A percentile compares a stretch with the other conserved stretches of the same genome.
phyloP scores from a whole-genome alignment of 2,888 invertebrate species.

The Eustalomyia histrio region DNA sequence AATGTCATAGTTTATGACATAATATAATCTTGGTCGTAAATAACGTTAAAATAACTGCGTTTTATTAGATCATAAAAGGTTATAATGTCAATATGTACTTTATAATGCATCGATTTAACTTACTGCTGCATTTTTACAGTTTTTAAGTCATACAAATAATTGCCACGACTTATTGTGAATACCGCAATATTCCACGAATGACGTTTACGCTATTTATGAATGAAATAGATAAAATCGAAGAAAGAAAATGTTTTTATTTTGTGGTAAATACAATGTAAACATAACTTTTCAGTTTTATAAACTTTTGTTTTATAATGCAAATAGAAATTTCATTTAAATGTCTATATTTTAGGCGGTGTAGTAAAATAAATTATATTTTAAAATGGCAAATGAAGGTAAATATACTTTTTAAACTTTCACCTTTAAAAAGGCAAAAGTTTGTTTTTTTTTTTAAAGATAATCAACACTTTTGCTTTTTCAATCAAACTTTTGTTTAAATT shows the following conservation, averaged over 20 bases:
- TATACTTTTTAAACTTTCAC: conserved; percentile 38
- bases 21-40: too few relatives aligned
- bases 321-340: conserved; percentile 18
- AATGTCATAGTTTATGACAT: neutral
- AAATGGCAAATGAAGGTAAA: neutral
- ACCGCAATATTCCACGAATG: conserved; percentile 17
- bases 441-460: conserved; percentile 34
- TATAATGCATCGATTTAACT: too few relatives aligned
- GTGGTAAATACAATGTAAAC: conserved; percentile 32
- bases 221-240: conserved; percentile 39
- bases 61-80: too few relatives aligned
- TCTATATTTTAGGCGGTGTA: conserved; percentile 23
- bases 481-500: conserved; percentile 33
- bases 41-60: too few relatives aligned
- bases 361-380: neutral
- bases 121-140: too few relatives aligned
- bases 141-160: too few relatives aligned
- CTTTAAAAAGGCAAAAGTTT: conserved; percentile 28
- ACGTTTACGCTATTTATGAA: neutral
- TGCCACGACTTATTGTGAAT: neutral
- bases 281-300: conserved; percentile 6
- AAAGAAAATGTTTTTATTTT: conserved; percentile 18
- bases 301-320: conserved; percentile 25
- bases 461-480: conserved; percentile 41
- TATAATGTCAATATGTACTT: too few relatives aligned